Base-by-base conservation (phyloP, 2,797 vertebrate genomes). In the Hoplostethus atlanticus region DNA sequence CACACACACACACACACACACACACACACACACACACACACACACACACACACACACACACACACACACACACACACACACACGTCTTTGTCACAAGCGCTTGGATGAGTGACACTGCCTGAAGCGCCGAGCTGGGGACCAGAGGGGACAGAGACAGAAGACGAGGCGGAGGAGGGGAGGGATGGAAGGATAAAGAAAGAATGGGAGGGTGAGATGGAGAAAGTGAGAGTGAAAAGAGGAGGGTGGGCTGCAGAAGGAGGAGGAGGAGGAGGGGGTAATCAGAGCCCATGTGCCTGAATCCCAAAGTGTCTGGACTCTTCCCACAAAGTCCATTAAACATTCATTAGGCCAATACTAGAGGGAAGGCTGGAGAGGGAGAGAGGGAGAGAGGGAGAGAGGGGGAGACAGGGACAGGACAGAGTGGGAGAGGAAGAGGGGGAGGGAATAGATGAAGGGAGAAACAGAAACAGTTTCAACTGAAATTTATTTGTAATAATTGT, bases 311-410 rank as follows among this genome's bases (percentile, higher is more conserved):
- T 88, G 83, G 82, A 90, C 83, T 92, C 80, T 89, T 93, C 92
- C 91, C 89, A 89, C 84, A 67, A 89, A 85, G 81, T 84, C 83
- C 81, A 91, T 93, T 93, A 93, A 92, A 91, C 86, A 94, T 94
- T 91, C 85, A 93, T 88, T 82, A 89, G 72, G 66, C 78, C 78
- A 75, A 86, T 83, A 84, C 64, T 70, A 16, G 46, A 78, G 67
- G 58, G 65, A 82, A 65, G 69, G 77, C 73, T 50, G 25, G 59
- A 63, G 17, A 58, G 60, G 67, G 71, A 73, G 68, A 60, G 78
- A 83, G 79, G 80, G 42, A 71, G 21, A 58, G 31, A 68, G 21
- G 63, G 52, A 68, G 13, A 82, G 56, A 73, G 21, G 51, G 51
- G 40, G 55, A 76, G 8, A 74, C 31, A 68, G 66, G 58, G 76